Percentiles rank a stretch among this genome's conserved stretches.
Conservation (phyloP, 1,140 invertebrate species). For the Trachymyrmex cornetzi region DNA sequence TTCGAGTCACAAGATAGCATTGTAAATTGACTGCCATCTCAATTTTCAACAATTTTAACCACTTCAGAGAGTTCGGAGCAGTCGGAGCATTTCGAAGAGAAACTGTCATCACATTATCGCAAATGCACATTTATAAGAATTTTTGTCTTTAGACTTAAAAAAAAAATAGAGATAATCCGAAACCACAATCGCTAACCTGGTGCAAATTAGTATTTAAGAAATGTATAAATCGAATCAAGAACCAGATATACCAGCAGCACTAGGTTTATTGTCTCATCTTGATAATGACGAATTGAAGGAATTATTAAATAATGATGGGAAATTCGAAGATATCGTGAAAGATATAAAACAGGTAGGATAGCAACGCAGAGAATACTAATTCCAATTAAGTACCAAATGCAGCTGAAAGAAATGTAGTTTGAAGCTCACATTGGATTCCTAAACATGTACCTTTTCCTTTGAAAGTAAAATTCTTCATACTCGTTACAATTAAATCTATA, state of each 20-base stretch:
- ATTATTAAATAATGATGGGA: constrained; percentile 93
- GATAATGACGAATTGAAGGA: constrained; percentile 93
- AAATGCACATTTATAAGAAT: not conserved
- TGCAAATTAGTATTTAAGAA: constrained; percentile 34
- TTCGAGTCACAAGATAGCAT: not conserved
- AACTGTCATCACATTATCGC: constrained; percentile 23
- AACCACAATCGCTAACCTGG: not conserved
- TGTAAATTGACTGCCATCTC: not conserved
- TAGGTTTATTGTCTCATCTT: constrained; percentile 88
- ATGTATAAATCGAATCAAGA: constrained; percentile 81
- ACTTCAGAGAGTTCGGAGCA: not conserved
- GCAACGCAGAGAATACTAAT: not conserved
- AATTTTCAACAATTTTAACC: too few species aligned
- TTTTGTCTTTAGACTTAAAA: not conserved
- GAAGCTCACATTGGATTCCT: not conserved
- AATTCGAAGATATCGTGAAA: constrained; percentile 93
- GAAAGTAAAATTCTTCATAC: not conserved
- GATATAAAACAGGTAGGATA: constrained; percentile 91
- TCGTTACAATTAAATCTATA: not conserved
- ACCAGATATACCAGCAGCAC: constrained; percentile 84
- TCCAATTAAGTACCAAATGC: not conserved
- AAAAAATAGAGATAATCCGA: not conserved
- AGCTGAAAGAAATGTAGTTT: not conserved
- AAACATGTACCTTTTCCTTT: not conserved
- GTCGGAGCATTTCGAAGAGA: too few species aligned